Conservation (phyloP, 2,113 vertebrate genomes). For the Vanacampus margaritifer region DNA sequence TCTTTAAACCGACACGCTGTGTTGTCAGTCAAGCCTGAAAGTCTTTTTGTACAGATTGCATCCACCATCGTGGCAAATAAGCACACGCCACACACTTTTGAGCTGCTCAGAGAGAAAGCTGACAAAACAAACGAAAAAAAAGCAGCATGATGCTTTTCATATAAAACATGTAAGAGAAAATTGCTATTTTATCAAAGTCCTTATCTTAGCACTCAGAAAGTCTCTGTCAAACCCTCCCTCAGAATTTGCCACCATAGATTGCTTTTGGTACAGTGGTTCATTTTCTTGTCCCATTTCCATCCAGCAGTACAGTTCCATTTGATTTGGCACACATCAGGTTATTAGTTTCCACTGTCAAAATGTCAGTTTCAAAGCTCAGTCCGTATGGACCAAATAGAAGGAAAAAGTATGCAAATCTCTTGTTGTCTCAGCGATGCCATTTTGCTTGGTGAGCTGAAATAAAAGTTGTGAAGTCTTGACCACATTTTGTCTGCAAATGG, state of each 20-base stretch:
- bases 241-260: conserved; percentile 32
- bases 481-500: no score
- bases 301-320: background rate
- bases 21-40: conserved; percentile 39
- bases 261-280: conserved; percentile 24
- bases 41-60: conserved; percentile 23
- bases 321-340: background rate
- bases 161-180: background rate
- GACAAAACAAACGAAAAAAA: background rate
- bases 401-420: background rate
- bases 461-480: no score
- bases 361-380: background rate
- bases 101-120: background rate
- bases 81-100: conserved; percentile 2
- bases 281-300: background rate
- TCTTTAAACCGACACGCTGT: conserved; percentile 26
- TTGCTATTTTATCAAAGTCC: conserved; percentile 2
- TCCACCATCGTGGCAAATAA: conserved; percentile 5
- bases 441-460: background rate
- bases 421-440: background rate
- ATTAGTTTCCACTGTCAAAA: conserved; percentile 1
- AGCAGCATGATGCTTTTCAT: background rate
- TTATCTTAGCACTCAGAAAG: conserved; percentile 1
- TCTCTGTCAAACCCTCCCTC: conserved; percentile 12
- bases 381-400: background rate